phyloP scores from a whole-genome alignment of 2,113 vertebrate species.

The Scartelaos histophorus region DNA sequence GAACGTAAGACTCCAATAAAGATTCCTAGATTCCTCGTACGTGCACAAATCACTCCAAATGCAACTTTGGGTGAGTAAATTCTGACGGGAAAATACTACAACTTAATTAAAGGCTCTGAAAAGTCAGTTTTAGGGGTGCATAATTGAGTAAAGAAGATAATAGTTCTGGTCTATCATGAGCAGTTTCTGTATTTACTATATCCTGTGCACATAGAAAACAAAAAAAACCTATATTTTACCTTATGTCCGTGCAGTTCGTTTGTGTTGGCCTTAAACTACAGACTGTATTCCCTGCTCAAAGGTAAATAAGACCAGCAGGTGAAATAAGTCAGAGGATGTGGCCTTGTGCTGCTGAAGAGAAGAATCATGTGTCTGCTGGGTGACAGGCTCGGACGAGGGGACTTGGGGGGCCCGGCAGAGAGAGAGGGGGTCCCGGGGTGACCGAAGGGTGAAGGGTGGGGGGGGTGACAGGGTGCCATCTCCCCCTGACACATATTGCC shows the following conservation, averaged over 20 bases:
- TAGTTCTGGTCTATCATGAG: too few relatives aligned
- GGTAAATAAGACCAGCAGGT: constrained; percentile 8
- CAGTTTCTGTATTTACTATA: too few relatives aligned
- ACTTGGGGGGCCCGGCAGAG: constrained; percentile 30
- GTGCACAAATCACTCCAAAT: too few relatives aligned
- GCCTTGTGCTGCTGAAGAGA: constrained; percentile 34
- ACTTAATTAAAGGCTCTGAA: too few relatives aligned
- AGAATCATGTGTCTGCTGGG: constrained; percentile 42
- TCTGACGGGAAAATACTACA: too few relatives aligned
- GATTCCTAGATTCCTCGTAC: too few relatives aligned
- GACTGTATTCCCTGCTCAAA: background rate
- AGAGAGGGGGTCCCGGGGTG: constrained; percentile 2
- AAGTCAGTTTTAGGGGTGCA: too few relatives aligned
- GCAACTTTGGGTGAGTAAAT: too few relatives aligned
- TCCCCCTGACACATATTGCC: constrained; percentile 75
- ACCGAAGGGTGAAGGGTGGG: constrained; percentile 10
- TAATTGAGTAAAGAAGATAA: too few relatives aligned
- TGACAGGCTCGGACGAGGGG: constrained; percentile 47
- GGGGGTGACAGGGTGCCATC: constrained; percentile 66
- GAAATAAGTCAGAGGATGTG: constrained; percentile 8
- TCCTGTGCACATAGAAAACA: background rate
- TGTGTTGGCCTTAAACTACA: background rate
- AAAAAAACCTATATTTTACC: background rate
- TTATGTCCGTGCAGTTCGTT: background rate
- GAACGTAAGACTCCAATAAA: too few relatives aligned